These are phyloP conservation scores for Digitonthophagus gazella DNA, from an alignment of 2,888 invertebrate genomes.

Conservation along the genomic window DNA sequence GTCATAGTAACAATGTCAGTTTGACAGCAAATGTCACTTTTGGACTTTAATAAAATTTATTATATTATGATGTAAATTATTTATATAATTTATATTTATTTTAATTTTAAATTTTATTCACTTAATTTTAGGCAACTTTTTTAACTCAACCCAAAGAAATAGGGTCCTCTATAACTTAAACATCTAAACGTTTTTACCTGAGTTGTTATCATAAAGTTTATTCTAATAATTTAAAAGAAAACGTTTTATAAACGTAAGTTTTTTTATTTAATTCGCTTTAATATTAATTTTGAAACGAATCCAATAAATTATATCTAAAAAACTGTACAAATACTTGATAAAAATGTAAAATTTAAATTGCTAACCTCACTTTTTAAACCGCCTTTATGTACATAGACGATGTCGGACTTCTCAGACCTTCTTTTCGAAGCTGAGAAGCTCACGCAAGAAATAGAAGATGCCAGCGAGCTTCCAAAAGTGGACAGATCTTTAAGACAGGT, in stretches of 20 bases:
- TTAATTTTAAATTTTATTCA: too few relatives aligned
- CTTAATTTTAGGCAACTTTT: neutral
- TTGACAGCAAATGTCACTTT: neutral
- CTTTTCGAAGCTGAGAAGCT: conserved; percentile 90
- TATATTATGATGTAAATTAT: too few relatives aligned
- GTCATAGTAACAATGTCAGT: neutral
- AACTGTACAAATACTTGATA: too few relatives aligned
- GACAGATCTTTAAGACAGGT: conserved; percentile 90
- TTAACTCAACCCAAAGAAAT: neutral
- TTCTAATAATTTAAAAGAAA: too few relatives aligned
- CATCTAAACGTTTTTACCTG: too few relatives aligned
- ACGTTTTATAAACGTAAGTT: too few relatives aligned
- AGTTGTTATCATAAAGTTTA: too few relatives aligned
- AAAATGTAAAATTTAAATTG: neutral
- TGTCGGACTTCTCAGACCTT: conserved; percentile 77
- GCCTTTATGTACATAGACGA: conserved; percentile 49
- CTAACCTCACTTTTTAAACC: neutral
- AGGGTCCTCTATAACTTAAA: neutral
- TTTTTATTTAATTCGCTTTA: too few relatives aligned
- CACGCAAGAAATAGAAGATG: conserved; percentile 83
- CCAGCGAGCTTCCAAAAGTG: conserved; percentile 79
- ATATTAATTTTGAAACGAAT: too few relatives aligned
- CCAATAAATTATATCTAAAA: too few relatives aligned
- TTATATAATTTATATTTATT: too few relatives aligned
- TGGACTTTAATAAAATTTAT: too few relatives aligned